Evolutionary conservation across 2,797 vertebrate genomes (phyloP).

Genomic region (Squalus acanthias): DNA sequence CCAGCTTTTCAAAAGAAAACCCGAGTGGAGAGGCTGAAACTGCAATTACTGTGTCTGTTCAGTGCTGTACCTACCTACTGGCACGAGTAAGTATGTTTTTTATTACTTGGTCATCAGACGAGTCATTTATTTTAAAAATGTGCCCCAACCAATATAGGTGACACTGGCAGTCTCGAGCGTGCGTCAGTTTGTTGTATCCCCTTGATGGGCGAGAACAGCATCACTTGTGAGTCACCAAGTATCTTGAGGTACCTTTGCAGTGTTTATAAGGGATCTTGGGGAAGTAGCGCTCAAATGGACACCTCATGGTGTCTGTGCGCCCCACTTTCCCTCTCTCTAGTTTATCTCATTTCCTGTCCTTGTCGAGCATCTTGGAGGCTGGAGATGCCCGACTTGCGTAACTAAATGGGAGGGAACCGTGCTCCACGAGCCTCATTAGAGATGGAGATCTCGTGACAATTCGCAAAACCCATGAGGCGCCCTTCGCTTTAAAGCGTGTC

Average conservation of each 20-base stretch:
- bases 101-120: background rate
- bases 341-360: background rate
- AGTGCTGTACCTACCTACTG: background rate
- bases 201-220: background rate
- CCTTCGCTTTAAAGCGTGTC: background rate
- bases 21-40: background rate
- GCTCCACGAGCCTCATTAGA: background rate
- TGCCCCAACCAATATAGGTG: background rate
- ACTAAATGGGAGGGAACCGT: background rate
- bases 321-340: background rate
- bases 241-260: background rate
- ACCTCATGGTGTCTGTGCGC: background rate
- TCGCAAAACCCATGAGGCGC: background rate
- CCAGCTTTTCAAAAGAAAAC: background rate
- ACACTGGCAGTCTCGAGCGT: background rate
- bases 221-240: background rate
- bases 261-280: no score
- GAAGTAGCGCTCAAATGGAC: background rate
- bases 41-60: background rate
- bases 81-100: background rate
- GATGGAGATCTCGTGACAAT: background rate
- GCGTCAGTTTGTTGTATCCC: background rate
- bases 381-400: no score
- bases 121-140: background rate
- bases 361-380: background rate